These are phyloP conservation scores for Baryphthengus martii DNA, from an alignment of 2,113 vertebrate genomes.

Conservation along the genomic window DNA sequence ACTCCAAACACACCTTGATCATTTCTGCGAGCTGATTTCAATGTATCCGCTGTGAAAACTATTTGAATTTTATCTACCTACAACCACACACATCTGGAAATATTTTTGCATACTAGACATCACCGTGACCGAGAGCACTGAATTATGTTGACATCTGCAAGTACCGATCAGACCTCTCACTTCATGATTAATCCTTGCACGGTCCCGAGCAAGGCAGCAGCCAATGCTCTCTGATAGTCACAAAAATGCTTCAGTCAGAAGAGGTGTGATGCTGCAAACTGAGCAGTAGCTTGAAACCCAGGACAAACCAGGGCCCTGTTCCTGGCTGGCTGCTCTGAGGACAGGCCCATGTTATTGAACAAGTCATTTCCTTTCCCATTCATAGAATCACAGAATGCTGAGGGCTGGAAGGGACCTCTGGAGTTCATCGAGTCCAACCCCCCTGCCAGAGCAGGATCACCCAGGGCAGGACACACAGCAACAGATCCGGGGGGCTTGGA, in stretches of 20 bases:
- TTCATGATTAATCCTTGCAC: not conserved
- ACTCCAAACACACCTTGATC: not conserved
- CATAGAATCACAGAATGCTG: too few species aligned
- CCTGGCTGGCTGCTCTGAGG: not conserved
- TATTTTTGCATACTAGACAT: not conserved
- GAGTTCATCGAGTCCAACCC: too few species aligned
- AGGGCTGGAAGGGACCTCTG: too few species aligned
- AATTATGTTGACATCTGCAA: not conserved
- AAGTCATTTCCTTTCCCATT: not conserved
- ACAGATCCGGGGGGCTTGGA: too few species aligned
- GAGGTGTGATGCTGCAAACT: not conserved
- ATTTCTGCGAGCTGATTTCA: not conserved
- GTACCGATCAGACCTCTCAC: not conserved
- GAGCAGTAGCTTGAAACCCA: rapidly evolving
- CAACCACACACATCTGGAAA: not conserved
- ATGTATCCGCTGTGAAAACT: not conserved
- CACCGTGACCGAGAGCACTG: not conserved
- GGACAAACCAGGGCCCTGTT: not conserved
- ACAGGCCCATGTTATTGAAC: not conserved
- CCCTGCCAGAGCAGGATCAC: too few species aligned
- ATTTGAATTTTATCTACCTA: not conserved
- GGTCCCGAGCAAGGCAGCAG: not conserved
- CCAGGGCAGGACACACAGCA: too few species aligned
- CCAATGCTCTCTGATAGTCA: not conserved
- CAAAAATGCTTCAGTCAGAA: not conserved